phyloP scores from a whole-genome alignment of 2,797 vertebrate species.

The Sternotherus odoratus region DNA sequence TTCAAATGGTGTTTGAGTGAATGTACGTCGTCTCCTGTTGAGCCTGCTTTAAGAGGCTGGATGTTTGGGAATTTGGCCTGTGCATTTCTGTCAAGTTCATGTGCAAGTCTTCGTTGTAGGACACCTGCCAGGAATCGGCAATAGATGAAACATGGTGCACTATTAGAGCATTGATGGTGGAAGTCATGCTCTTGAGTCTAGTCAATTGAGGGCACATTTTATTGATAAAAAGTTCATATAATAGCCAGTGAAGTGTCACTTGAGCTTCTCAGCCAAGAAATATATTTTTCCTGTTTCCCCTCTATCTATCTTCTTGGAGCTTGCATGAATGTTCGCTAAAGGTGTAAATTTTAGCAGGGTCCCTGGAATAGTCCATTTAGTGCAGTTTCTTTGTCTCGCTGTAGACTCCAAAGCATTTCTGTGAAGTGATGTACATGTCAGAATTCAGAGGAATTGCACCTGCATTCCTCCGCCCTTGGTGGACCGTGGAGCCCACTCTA shows the following conservation, averaged over 20 bases:
- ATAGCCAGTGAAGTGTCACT: neutral
- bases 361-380: neutral
- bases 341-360: neutral
- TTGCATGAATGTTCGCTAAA: neutral
- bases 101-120: neutral
- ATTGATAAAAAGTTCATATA: neutral
- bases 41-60: neutral
- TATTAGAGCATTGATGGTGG: neutral
- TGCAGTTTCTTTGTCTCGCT: neutral
- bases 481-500: neutral
- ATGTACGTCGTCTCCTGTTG: neutral
- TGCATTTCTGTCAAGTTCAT: neutral
- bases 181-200: neutral
- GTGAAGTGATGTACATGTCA: neutral
- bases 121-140: neutral
- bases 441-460: neutral
- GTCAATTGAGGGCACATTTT: neutral
- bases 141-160: neutral
- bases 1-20: rapidly evolving
- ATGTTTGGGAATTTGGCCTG: neutral
- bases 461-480: neutral
- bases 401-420: neutral
- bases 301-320: neutral
- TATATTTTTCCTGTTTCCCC: rapidly evolving
- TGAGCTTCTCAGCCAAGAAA: neutral